These are phyloP conservation scores for Anoplius nigerrimus DNA, from an alignment of 2,888 invertebrate genomes.

Conservation along the genomic window DNA sequence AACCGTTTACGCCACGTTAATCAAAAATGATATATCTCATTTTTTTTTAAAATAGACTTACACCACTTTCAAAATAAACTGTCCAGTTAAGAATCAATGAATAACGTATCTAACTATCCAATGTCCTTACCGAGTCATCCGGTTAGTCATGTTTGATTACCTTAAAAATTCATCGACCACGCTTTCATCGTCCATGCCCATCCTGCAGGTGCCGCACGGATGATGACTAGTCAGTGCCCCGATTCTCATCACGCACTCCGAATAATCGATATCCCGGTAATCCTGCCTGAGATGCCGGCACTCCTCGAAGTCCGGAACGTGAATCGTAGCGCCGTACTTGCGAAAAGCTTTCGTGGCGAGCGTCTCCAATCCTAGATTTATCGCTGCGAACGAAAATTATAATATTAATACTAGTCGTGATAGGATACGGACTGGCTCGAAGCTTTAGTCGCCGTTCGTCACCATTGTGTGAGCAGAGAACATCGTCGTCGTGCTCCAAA, in stretches of 20 bases:
- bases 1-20: no score
- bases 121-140: no score
- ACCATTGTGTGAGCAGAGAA: slow-evolving; percentile 81
- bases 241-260: slow-evolving; percentile 81
- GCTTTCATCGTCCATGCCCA: slow-evolving; percentile 77
- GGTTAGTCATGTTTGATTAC: slow-evolving; percentile 76
- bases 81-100: no score
- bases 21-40: no score
- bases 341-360: slow-evolving; percentile 79
- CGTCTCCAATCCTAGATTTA: slow-evolving; percentile 78
- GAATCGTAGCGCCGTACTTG: slow-evolving; percentile 79
- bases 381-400: slow-evolving; percentile 72
- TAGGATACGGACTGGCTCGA: neutral
- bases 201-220: slow-evolving; percentile 86
- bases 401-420: neutral
- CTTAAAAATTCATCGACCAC: slow-evolving; percentile 83
- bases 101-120: no score
- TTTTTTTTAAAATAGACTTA: no score
- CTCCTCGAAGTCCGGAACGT: slow-evolving; percentile 81
- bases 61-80: no score
- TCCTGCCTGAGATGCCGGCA: slow-evolving; percentile 78
- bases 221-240: slow-evolving; percentile 86
- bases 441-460: slow-evolving; percentile 10
- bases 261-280: slow-evolving; percentile 76
- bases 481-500: slow-evolving; percentile 79